A percentile compares a stretch with the other conserved stretches of the same genome.
Evolutionary conservation across 2,888 invertebrate species (phyloP).

Genomic region (Hirudinaria manillensis): DNA sequence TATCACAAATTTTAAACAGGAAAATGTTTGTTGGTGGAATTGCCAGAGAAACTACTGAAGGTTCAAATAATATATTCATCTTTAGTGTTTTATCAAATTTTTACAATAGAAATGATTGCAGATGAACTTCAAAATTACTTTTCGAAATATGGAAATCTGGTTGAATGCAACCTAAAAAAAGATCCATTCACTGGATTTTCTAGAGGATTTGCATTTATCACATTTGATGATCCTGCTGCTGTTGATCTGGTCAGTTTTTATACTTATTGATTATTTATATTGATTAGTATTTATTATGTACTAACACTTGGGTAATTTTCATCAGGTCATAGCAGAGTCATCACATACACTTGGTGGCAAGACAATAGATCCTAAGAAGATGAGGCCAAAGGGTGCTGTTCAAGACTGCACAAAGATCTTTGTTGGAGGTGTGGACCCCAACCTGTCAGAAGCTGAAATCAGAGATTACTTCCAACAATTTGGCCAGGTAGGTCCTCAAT

Average conservation of each 20-base stretch:
- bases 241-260: conserved; percentile 28
- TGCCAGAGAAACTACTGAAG: conserved; percentile 31
- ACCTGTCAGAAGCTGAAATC: conserved; percentile 23
- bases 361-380: conserved; percentile 30
- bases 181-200: conserved; percentile 29
- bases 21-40: conserved; percentile 34
- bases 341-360: conserved; percentile 30
- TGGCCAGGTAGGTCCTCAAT: conserved; percentile 5
- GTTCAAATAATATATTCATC: not conserved
- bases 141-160: conserved; percentile 30
- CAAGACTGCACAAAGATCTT: conserved; percentile 27
- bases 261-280: not conserved
- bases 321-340: conserved; percentile 26
- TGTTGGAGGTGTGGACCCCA: conserved; percentile 30
- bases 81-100: not conserved
- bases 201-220: conserved; percentile 32
- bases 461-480: conserved; percentile 30
- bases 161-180: conserved; percentile 30
- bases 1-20: conserved; percentile 6
- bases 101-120: not conserved
- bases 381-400: conserved; percentile 24
- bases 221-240: conserved; percentile 28
- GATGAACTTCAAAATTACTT: conserved; percentile 32
- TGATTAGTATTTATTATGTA: not conserved
- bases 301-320: not conserved